Conservation (phyloP, 2,797 vertebrate species). For the Stomatorhinus walkeri region DNA sequence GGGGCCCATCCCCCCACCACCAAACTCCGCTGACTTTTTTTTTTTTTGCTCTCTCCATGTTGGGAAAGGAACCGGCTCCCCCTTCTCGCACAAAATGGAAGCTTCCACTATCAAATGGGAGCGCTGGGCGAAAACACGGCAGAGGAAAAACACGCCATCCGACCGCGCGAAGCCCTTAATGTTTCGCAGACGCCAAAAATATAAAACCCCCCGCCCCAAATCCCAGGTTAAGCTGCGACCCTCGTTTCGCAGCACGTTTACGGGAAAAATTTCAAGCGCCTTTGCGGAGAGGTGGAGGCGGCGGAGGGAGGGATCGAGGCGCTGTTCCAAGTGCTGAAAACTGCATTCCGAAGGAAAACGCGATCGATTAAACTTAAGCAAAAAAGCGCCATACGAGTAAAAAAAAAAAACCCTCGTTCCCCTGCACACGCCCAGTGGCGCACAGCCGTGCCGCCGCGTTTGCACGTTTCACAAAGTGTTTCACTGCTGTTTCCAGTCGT, state of each 20-base stretch:
- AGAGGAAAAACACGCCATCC: background rate
- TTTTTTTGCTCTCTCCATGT: conserved; percentile 66
- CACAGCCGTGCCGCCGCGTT: background rate
- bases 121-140: conserved; percentile 46
- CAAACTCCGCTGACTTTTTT: conserved; percentile 80
- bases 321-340: conserved; percentile 61
- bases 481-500: background rate
- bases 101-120: conserved; percentile 86
- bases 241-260: background rate
- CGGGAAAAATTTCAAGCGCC: background rate
- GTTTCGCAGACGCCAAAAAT: background rate
- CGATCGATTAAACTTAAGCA: conserved; percentile 42
- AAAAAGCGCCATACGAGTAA: background rate
- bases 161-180: background rate
- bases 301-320: conserved; percentile 35
- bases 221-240: background rate
- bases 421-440: background rate
- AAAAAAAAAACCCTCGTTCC: too few species aligned
- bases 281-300: background rate
- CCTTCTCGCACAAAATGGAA: conserved; percentile 90
- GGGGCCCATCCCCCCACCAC: conserved; percentile 56
- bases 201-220: background rate
- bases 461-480: background rate
- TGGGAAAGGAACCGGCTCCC: conserved; percentile 66
- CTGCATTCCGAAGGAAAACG: conserved; percentile 62